Percentiles rank a stretch among this genome's conserved stretches.
phyloP scores from a whole-genome alignment of 2,797 vertebrate genomes.

The Cygnus olor region DNA sequence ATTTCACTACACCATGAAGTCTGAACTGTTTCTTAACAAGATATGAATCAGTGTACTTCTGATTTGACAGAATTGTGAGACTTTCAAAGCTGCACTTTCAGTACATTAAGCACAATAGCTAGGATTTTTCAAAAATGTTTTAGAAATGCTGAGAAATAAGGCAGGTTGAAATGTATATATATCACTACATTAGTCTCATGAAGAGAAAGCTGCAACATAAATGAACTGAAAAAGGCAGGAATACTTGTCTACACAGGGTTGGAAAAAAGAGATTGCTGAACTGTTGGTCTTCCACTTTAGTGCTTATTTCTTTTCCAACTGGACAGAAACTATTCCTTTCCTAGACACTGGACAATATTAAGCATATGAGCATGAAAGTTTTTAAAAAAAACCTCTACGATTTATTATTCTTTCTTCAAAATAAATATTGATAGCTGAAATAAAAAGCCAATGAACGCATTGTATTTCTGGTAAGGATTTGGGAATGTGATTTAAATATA shows the following conservation, averaged over 20 bases:
- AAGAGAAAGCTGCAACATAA: background rate
- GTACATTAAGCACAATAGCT: background rate
- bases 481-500: background rate
- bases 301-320: background rate
- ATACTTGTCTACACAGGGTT: background rate
- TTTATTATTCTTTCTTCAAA: background rate
- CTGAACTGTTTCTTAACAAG: slow-evolving; percentile 7
- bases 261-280: background rate
- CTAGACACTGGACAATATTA: background rate
- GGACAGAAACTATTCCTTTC: background rate
- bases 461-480: background rate
- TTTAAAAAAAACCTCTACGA: background rate
- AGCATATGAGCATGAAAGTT: background rate
- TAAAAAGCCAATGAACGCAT: background rate
- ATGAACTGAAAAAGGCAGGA: background rate
- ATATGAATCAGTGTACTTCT: rapidly evolving
- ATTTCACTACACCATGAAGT: background rate
- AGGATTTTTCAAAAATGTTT: background rate
- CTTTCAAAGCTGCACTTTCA: slow-evolving; percentile 10
- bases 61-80: background rate
- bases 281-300: background rate
- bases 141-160: background rate
- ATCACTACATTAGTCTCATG: background rate
- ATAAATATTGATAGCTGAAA: background rate
- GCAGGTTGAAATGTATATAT: background rate